A percentile compares a stretch with the other conserved stretches of the same genome.
Evolutionary conservation across 2,888 invertebrate genomes (phyloP).

Genomic region (Craniophora ligustri): DNA sequence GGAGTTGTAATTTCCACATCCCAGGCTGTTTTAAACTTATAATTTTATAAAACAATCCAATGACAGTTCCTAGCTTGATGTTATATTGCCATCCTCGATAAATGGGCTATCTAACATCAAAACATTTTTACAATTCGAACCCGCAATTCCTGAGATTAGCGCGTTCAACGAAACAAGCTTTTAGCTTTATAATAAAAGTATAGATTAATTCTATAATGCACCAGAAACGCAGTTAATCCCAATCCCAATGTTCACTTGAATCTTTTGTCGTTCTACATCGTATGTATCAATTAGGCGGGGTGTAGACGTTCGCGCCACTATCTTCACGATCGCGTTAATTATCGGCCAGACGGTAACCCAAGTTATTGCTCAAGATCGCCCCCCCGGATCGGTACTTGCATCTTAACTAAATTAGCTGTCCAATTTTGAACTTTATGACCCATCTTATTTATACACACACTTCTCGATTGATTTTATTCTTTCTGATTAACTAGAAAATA

Average conservation of each 20-base stretch:
- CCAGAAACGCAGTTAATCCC: not conserved
- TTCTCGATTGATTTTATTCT: conserved; percentile 2
- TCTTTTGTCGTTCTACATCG: conserved; percentile 34
- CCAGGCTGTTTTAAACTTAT: too few relatives aligned
- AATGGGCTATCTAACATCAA: too few relatives aligned
- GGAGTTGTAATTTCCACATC: too few relatives aligned
- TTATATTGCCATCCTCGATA: too few relatives aligned
- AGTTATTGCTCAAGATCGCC: too few relatives aligned
- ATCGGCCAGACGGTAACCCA: conserved; percentile 60
- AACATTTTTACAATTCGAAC: too few relatives aligned
- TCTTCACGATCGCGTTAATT: conserved; percentile 71
- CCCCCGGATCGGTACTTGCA: conserved; percentile 36
- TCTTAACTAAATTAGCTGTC: conserved; percentile 59
- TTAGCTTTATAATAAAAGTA: too few relatives aligned
- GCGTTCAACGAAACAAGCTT: too few relatives aligned
- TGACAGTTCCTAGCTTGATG: too few relatives aligned
- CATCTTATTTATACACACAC: conserved; percentile 11
- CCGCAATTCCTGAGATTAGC: too few relatives aligned
- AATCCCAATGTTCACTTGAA: not conserved
- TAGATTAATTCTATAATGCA: too few relatives aligned
- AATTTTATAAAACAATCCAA: too few relatives aligned
- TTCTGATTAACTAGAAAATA: conserved; percentile 3
- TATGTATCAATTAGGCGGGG: conserved; percentile 71
- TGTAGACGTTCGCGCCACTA: conserved; percentile 66
- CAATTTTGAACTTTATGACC: conserved; percentile 35